These are phyloP conservation scores for Propithecus deckenii DNA, from an alignment of 2,797 vertebrate genomes.

Conservation along the genomic window DNA sequence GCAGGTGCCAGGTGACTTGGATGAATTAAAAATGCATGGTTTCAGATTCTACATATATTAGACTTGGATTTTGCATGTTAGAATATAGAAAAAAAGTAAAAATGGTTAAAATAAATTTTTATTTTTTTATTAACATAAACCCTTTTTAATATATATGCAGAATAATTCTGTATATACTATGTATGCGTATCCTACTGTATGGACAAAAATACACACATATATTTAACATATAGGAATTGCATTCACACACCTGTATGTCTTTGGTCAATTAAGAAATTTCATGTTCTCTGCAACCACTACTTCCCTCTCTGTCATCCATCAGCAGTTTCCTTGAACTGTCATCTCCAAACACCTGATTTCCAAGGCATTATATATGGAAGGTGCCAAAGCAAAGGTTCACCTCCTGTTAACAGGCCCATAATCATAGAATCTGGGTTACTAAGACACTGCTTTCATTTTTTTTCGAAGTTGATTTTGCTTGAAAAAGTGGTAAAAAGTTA, in stretches of 20 bases:
- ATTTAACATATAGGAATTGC: not conserved
- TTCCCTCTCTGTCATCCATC: not conserved
- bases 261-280: not conserved
- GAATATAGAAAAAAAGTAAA: not conserved
- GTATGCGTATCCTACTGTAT: not conserved
- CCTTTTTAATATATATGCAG: not conserved
- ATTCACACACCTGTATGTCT: not conserved
- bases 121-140: slow-evolving; percentile 29
- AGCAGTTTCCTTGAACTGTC: not conserved
- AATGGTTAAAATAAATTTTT: not conserved
- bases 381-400: not conserved
- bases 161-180: not conserved
- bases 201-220: not conserved
- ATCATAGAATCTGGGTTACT: not conserved
- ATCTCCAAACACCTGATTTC: not conserved
- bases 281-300: not conserved
- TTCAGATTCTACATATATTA: not conserved
- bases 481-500: not conserved
- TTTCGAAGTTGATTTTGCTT: not conserved
- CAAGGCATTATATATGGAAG: not conserved
- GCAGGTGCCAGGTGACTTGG: not conserved
- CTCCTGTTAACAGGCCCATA: not conserved
- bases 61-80: not conserved
- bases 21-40: not conserved
- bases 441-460: not conserved